These are phyloP conservation scores for Laothoe populi DNA, from an alignment of 2,888 invertebrate species.

Conservation along the genomic window DNA sequence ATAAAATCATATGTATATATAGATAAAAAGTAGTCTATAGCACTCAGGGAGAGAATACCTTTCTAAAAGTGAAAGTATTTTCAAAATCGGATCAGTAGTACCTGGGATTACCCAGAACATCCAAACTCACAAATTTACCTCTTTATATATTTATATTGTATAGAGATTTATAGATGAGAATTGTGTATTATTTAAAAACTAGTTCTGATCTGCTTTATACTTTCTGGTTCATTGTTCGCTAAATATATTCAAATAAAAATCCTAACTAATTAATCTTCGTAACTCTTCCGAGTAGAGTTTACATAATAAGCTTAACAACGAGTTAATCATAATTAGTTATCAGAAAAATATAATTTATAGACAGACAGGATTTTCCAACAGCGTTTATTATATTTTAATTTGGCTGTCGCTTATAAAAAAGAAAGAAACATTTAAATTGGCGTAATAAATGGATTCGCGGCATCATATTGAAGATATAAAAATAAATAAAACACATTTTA, in stretches of 20 bases:
- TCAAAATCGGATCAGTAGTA: no score
- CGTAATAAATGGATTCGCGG: constrained; percentile 18
- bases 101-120: no score
- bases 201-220: neutral
- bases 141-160: no score
- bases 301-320: neutral
- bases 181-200: neutral
- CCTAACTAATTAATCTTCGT: neutral
- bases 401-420: neutral
- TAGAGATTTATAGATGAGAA: no score
- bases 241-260: neutral
- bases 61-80: no score
- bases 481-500: constrained; percentile 16
- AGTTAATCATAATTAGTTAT: neutral
- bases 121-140: no score
- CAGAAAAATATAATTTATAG: neutral
- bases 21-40: no score
- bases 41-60: no score
- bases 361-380: constrained; percentile 9
- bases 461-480: constrained; percentile 11
- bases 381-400: neutral
- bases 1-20: no score
- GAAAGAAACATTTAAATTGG: constrained; percentile 14
- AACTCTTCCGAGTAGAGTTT: neutral
- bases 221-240: neutral